Conservation (phyloP, 2,113 vertebrate genomes). For the Gallinago undulata region DNA sequence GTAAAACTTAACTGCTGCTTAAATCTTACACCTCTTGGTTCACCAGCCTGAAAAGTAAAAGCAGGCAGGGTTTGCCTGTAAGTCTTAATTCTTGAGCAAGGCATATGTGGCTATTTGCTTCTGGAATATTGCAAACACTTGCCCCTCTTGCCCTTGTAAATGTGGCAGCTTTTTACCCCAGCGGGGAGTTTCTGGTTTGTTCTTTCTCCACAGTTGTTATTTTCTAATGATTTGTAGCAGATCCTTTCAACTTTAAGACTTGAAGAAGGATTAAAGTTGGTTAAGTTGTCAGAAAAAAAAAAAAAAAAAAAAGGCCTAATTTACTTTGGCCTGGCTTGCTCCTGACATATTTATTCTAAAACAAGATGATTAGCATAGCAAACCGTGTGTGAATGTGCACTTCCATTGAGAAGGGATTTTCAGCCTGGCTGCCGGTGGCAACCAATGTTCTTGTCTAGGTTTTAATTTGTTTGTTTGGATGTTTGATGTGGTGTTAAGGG, state of each 20-base stretch:
- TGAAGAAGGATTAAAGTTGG: conserved; percentile 1
- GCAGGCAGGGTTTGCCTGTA: neutral
- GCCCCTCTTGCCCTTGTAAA: neutral
- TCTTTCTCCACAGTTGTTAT: neutral
- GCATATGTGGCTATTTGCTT: fast-evolving
- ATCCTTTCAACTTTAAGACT: neutral
- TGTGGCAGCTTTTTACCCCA: no score
- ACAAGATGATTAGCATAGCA: conserved; percentile 21
- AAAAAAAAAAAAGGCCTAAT: neutral
- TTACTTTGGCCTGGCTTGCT: conserved; percentile 44
- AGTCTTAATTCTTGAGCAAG: neutral
- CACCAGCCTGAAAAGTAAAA: neutral
- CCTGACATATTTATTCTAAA: conserved; percentile 21
- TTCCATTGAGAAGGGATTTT: conserved; percentile 54
- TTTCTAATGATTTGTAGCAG: neutral
- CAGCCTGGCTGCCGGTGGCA: conserved; percentile 31
- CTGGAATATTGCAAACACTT: neutral
- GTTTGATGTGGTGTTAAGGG: conserved; percentile 36
- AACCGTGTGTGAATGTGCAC: neutral
- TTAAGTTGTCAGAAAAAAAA: neutral
- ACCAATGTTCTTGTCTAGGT: neutral
- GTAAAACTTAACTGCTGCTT: neutral
- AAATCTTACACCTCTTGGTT: neutral
- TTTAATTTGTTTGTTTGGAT: conserved; percentile 65
- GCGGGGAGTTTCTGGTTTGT: neutral